These are phyloP conservation scores for Bombycilla garrulus DNA, from an alignment of 2,113 vertebrate species.

Conservation along the genomic window DNA sequence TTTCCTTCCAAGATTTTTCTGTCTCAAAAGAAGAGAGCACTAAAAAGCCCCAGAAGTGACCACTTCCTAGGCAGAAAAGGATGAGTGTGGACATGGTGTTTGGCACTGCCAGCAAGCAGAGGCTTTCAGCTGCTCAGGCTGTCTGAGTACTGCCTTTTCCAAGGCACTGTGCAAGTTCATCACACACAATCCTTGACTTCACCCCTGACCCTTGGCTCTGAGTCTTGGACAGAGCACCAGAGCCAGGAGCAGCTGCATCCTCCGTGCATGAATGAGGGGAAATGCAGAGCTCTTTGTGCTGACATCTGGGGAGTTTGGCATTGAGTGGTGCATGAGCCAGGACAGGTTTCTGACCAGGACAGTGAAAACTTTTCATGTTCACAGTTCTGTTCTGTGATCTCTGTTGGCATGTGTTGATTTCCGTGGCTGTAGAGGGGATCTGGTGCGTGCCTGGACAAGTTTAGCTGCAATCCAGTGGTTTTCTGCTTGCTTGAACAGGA, in stretches of 20 bases:
- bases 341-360: not conserved
- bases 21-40: not conserved
- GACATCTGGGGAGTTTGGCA: not conserved
- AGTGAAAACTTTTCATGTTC: not conserved
- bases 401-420: not conserved
- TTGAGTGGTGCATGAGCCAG: not conserved
- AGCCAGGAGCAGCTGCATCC: not conserved
- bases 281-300: not conserved
- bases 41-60: not conserved
- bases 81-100: accelerated
- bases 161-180: not conserved
- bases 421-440: not conserved
- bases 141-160: not conserved
- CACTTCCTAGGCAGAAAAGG: not conserved
- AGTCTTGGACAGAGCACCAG: not conserved
- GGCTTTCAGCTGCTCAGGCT: not conserved
- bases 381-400: accelerated
- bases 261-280: not conserved
- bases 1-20: not conserved
- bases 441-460: not conserved
- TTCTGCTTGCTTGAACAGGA: not conserved
- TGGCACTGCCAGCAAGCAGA: not conserved
- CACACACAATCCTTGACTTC: not conserved
- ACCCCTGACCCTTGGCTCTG: not conserved
- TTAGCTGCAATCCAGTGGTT: not conserved